Evolutionary conservation across 2,797 vertebrate genomes (phyloP).

Genomic region (Microctenopoma lineatum): DNA sequence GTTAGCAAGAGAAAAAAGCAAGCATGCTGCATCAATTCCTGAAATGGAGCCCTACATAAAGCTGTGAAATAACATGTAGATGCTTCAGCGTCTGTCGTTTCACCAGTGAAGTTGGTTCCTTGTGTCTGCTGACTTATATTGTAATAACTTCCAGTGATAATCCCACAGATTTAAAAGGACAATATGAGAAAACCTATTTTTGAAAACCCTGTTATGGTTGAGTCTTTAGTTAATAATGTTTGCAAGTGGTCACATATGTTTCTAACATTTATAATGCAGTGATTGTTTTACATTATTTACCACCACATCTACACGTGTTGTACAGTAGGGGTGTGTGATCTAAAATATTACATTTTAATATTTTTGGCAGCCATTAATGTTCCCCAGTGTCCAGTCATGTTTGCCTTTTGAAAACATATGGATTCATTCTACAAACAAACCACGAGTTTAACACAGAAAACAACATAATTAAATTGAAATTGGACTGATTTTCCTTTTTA

Average conservation of each 20-base stretch:
- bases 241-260: background rate
- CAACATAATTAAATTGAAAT: background rate
- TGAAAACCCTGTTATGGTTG: background rate
- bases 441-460: background rate
- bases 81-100: background rate
- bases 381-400: background rate
- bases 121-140: background rate
- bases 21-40: background rate
- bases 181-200: background rate
- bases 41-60: background rate
- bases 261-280: background rate
- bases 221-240: background rate
- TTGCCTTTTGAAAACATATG: no score
- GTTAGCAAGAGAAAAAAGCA: slow-evolving; percentile 3
- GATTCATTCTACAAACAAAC: background rate
- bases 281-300: background rate
- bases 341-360: background rate
- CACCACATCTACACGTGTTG: background rate
- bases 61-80: slow-evolving; percentile 1
- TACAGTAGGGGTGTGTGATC: background rate
- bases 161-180: background rate
- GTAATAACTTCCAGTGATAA: slow-evolving; percentile 1
- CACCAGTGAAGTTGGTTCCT: background rate
- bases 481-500: background rate
- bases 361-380: background rate